Conservation (phyloP, 2,797 vertebrate species). For the Thaleichthys pacificus region DNA sequence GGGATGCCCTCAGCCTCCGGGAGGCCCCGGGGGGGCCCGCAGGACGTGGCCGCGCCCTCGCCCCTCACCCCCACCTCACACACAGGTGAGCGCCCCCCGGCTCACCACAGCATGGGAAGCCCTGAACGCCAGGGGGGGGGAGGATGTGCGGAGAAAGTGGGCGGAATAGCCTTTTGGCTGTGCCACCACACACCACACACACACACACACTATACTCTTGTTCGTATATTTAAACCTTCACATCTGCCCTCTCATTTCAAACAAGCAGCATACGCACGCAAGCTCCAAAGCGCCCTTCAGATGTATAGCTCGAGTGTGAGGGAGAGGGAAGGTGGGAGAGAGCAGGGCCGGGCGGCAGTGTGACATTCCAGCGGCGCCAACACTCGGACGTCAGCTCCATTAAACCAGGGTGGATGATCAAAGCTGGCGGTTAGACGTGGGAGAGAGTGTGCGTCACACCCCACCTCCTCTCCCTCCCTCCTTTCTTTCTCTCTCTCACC, state of each 20-base stretch:
- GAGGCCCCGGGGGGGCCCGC: constrained; percentile 80
- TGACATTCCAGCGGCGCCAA: constrained; percentile 22
- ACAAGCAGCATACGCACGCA: not conserved
- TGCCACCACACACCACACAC: not conserved
- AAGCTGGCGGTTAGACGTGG: not conserved
- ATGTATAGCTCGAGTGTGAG: not conserved
- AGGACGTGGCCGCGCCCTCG: constrained; percentile 86
- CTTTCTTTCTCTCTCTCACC: too few relatives aligned
- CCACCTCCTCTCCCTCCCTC: not conserved
- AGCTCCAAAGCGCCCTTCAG: not conserved
- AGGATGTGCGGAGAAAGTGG: not conserved
- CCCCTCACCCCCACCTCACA: constrained; percentile 90
- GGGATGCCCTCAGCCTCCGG: constrained; percentile 89
- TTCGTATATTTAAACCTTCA: not conserved
- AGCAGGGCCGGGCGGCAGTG: constrained; percentile 11
- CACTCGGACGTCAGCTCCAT: not conserved
- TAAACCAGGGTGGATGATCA: not conserved
- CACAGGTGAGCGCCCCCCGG: constrained; percentile 67
- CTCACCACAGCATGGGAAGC: constrained; percentile 61
- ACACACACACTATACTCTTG: not conserved
- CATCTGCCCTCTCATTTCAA: not conserved
- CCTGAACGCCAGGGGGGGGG: not conserved
- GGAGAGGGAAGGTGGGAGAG: too few relatives aligned
- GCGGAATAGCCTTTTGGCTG: not conserved
- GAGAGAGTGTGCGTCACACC: not conserved